These are phyloP conservation scores for Agriotes lineatus DNA, from an alignment of 2,888 invertebrate species.

Conservation along the genomic window DNA sequence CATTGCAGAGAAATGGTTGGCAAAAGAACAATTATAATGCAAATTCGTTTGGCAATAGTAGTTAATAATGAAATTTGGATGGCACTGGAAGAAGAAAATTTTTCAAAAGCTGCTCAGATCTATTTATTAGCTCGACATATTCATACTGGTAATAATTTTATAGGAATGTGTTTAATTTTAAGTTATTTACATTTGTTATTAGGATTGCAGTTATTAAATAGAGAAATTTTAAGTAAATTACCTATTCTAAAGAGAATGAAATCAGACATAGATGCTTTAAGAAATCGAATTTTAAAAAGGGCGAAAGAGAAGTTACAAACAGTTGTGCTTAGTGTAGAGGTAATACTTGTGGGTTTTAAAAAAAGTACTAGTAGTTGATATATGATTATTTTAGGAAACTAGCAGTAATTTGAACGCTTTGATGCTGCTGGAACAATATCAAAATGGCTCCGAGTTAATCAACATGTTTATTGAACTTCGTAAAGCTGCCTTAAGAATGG, in stretches of 20 bases:
- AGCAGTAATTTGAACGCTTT: constrained; percentile 64
- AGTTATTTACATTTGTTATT: constrained; percentile 46
- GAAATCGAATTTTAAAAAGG: constrained; percentile 75
- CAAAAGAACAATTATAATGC: constrained; percentile 75
- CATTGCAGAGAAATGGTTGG: constrained; percentile 60
- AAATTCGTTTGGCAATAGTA: constrained; percentile 87
- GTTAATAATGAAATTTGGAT: constrained; percentile 92
- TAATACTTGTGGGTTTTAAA: too few relatives aligned
- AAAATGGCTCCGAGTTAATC: constrained; percentile 73
- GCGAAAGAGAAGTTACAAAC: constrained; percentile 75
- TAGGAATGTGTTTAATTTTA: too few relatives aligned
- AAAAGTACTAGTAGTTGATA: too few relatives aligned
- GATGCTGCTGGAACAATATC: constrained; percentile 73
- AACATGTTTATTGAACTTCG: constrained; percentile 78
- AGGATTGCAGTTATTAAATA: constrained; percentile 67
- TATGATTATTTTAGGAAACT: constrained; percentile 61
- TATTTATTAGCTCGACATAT: constrained; percentile 89
- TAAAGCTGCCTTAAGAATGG: constrained; percentile 74
- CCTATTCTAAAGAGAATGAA: constrained; percentile 80
- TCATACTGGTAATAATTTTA: constrained; percentile 81
- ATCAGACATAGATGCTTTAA: constrained; percentile 73
- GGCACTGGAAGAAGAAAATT: constrained; percentile 81
- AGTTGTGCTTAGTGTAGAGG: constrained; percentile 64
- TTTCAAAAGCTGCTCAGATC: constrained; percentile 83
- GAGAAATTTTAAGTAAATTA: constrained; percentile 71